Evolutionary conservation across 2,888 invertebrate species (phyloP), one percentile per base, ranked within the genome.

Genomic region (Leucophenga montana): DNA sequence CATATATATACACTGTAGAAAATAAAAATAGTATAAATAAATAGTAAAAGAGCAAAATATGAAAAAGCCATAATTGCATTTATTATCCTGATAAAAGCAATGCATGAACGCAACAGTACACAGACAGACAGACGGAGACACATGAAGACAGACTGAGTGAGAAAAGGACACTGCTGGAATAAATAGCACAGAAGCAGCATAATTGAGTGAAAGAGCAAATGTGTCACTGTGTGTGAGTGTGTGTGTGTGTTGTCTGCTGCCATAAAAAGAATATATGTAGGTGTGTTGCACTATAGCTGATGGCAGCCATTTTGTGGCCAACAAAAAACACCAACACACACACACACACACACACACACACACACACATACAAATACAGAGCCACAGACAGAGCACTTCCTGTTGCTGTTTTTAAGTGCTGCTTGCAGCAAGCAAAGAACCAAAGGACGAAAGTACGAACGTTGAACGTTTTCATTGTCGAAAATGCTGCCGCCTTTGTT

Each of bases 31-130:
- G 14, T 22, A n/a, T n/a, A 46, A 67, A n/a, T 44, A 22, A 57
- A 50, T 44, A n/a, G n/a, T n/a, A 39, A 20, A 44, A 48, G 44
- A 44, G 56, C 14, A 50, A 18, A 62, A 66, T 22, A 65, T 18
- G 56, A 56, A 56, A 77, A 80, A 79, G 69, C 84, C 82, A 83
- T 85, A 85, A 85, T 85, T 85, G 84, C 85, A 85, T 85, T 85
- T 85, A 85, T 85, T 84, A 85, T 80, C 76, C 82, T 79, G 84
- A 85, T 85, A 85, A 85, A 84, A 84, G 75, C 78, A 78, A 44
- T 39, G 61, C 74, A 69, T 77, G 11, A 56, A 46, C 70, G 67
- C 65, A 67, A 16, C 14, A 57, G 56, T 50, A 54, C 66, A 53
- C 46, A 53, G 22, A 67, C 22, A 65, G 50, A 67, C 59, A 39